Base-by-base conservation (phyloP, 1,140 invertebrate genomes). In the Drosophila teissieri region DNA sequence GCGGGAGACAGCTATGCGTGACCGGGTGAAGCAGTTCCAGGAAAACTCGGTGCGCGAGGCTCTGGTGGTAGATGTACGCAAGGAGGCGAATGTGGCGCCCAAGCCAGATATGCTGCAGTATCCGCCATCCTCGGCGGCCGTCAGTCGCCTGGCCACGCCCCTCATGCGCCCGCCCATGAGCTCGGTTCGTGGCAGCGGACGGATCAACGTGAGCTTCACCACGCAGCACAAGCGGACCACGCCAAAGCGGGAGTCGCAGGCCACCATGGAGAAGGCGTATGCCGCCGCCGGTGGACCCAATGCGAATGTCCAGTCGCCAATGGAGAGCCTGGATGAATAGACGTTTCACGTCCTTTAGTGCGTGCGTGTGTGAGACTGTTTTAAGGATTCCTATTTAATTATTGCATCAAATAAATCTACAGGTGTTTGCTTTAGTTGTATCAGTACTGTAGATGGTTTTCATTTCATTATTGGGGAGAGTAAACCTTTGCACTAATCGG, bases 161-260 rank as follows among this genome's bases (percentile, higher is more conserved):
- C 67, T 77, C 4, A 54, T 78, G 19, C 90, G 83, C 7, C 75
- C 79, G 2, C 80, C 91, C 1, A 78, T 90, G 82, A 46, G 74
- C 42, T 64, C 67, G 4, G 68, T 92, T 4, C 82, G 91, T 2
- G 83, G 57, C 34, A 64, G 62, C 40, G 91, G 85, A 14, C 75
- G 79, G 7, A 92, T 92, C 31, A 84, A 42, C 10, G 80, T 92
- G 0, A 76, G 52, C 42, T 92, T 92, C 54, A 84, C 85, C 4
- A 72, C 37, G 15, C 77, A 78, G 37, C 85, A 89, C 31, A 80
- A 83, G 49, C 77, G 69, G 7, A 52, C 37, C 0, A 92, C 91
- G 2, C 91, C 91, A 0, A 92, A 91, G 55, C 70, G 91, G 14
- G 91, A 92, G 44, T 92, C 91, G 10, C 91, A 92, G 54, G 64